phyloP scores from a whole-genome alignment of 2,113 vertebrate genomes.

The Erpornis zantholeuca region DNA sequence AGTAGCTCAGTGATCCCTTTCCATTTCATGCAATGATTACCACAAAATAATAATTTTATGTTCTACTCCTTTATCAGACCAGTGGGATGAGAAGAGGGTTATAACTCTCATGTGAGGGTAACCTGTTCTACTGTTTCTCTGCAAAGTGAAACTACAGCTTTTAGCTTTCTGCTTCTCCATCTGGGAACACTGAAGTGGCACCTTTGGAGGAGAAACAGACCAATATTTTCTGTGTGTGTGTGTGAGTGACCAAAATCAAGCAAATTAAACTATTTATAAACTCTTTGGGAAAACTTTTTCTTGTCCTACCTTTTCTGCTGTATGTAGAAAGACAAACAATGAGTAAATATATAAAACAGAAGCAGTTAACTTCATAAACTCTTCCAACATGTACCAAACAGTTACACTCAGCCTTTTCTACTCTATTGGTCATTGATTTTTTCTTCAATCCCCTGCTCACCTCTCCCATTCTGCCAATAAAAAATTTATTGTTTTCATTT shows the following conservation, averaged over 20 bases:
- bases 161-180: not conserved
- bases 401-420: not conserved
- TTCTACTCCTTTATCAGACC: not conserved
- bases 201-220: not conserved
- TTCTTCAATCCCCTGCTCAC: not conserved
- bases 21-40: not conserved
- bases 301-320: not conserved
- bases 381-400: not conserved
- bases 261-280: not conserved
- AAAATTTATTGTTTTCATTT: not conserved
- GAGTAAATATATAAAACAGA: not conserved
- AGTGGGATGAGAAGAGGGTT: not conserved
- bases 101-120: not conserved
- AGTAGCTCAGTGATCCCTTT: not conserved
- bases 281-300: not conserved
- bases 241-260: not conserved
- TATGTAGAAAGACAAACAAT: not conserved
- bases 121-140: not conserved
- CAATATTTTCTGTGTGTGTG: not conserved
- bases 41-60: not conserved
- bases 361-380: not conserved
- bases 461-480: not conserved
- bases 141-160: not conserved
- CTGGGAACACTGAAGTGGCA: not conserved
- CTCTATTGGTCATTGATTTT: not conserved